phyloP scores from a whole-genome alignment of 2,113 vertebrate genomes.

The Cichladusa arquata region DNA sequence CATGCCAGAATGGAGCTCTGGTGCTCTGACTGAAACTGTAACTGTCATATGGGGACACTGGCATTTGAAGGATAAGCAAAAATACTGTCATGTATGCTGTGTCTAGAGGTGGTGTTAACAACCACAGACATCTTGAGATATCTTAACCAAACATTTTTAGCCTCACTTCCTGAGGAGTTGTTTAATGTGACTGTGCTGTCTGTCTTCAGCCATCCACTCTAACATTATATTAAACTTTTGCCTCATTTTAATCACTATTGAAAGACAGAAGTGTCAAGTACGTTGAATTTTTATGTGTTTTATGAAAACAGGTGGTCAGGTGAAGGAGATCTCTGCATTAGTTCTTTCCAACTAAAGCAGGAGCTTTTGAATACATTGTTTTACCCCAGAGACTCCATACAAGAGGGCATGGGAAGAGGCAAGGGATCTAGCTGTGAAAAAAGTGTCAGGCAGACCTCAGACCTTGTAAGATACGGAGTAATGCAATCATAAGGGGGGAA shows the following conservation, averaged over 20 bases:
- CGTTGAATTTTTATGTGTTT: background rate
- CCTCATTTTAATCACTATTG: background rate
- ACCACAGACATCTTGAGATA: background rate
- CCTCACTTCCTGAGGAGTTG: background rate
- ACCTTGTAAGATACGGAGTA: background rate
- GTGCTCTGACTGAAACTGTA: background rate
- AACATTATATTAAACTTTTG: background rate
- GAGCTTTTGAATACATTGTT: background rate
- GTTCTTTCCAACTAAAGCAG: background rate
- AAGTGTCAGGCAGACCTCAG: background rate
- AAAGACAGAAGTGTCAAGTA: background rate
- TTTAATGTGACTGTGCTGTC: background rate
- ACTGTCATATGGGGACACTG: background rate
- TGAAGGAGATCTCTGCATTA: background rate
- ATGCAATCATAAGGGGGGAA: background rate
- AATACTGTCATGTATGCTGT: background rate
- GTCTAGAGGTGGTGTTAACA: background rate
- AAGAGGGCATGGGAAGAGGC: background rate
- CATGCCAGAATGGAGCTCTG: background rate
- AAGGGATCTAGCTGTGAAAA: slow-evolving; percentile 8
- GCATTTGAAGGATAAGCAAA: background rate
- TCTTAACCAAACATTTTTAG: background rate
- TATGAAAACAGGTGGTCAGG: background rate
- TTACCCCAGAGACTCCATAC: background rate
- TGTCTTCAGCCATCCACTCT: background rate